These are phyloP conservation scores for Theropithecus gelada DNA, from an alignment of 2,113 vertebrate species.

Conservation along the genomic window DNA sequence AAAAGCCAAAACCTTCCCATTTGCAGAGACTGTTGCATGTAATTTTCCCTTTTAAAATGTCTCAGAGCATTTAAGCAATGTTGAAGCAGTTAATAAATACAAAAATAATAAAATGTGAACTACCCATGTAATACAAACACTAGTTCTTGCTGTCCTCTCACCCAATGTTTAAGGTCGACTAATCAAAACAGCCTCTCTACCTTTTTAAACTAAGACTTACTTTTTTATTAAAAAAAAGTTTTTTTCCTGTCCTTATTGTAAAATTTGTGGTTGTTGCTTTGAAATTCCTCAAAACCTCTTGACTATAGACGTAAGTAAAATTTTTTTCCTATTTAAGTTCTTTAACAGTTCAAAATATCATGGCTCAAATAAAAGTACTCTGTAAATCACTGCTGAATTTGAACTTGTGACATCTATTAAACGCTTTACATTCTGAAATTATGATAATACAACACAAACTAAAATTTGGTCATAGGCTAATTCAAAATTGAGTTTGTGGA, in stretches of 20 bases:
- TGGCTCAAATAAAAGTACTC: background rate
- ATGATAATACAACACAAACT: background rate
- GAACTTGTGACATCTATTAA: slow-evolving; percentile 27
- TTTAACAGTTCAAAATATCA: slow-evolving; percentile 24
- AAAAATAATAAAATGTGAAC: slow-evolving; percentile 19
- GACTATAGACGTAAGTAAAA: background rate
- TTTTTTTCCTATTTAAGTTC: background rate
- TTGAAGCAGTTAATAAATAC: background rate
- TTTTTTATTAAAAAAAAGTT: background rate
- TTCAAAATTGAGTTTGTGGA: background rate
- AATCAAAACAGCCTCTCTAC: background rate
- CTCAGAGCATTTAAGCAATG: background rate
- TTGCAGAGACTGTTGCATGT: background rate
- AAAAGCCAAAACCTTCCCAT: background rate
- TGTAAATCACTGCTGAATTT: background rate
- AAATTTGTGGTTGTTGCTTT: background rate
- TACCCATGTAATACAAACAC: background rate
- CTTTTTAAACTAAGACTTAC: background rate
- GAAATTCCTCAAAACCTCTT: background rate
- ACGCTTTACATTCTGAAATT: background rate
- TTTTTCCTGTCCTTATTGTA: background rate
- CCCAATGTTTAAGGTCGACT: background rate
- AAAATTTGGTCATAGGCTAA: background rate
- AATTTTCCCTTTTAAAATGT: slow-evolving; percentile 9
- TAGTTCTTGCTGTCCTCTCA: background rate